A percentile compares a stretch with the other conserved stretches of the same genome.
These are phyloP conservation scores for Acanthornis magna DNA, from an alignment of 2,797 vertebrate species.

Conservation along the genomic window DNA sequence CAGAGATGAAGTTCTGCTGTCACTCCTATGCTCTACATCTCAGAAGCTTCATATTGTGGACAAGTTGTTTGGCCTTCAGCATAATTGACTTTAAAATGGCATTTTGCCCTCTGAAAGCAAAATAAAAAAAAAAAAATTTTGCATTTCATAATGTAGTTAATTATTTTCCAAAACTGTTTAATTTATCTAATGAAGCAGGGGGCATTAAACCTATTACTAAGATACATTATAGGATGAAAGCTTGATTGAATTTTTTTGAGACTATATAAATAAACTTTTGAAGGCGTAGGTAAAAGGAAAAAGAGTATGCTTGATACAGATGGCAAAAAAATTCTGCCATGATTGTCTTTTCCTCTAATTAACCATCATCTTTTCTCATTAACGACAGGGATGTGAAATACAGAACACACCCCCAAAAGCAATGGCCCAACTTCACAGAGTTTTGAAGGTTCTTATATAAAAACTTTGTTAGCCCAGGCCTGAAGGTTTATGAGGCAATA, in stretches of 20 bases:
- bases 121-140: background rate
- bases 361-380: background rate
- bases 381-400: background rate
- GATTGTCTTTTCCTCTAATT: background rate
- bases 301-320: background rate
- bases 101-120: background rate
- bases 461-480: background rate
- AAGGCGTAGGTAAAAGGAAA: background rate
- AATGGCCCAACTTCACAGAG: background rate
- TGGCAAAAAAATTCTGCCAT: background rate
- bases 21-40: background rate
- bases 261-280: background rate
- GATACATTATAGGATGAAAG: background rate
- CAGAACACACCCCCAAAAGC: background rate
- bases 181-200: background rate
- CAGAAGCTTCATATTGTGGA: background rate
- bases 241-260: background rate
- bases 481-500: background rate
- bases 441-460: background rate
- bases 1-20: background rate
- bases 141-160: background rate
- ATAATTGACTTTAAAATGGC: constrained; percentile 19
- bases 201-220: background rate
- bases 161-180: background rate
- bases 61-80: background rate